Evolutionary conservation across 1,140 invertebrate species (phyloP).

Genomic region (Diachasmimorpha longicaudata): DNA sequence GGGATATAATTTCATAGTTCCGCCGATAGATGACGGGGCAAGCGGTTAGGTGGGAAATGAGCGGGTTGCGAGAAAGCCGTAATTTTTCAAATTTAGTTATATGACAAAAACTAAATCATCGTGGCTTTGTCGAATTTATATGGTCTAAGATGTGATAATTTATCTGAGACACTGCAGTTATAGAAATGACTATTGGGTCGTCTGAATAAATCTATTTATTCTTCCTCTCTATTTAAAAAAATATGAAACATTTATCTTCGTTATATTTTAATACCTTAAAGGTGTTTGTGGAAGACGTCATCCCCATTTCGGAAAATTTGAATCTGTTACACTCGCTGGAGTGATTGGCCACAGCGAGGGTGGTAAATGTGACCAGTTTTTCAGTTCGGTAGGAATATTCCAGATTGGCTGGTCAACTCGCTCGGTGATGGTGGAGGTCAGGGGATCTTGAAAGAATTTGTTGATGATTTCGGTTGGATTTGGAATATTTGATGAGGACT

Average conservation of each 20-base stretch:
- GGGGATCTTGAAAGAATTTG: conserved; percentile 44
- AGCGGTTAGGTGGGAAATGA: background rate
- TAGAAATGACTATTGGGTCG: background rate
- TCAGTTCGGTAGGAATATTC: conserved; percentile 62
- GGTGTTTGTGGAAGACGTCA: background rate
- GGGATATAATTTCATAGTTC: background rate
- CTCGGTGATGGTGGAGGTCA: conserved; percentile 22
- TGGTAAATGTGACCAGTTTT: conserved; percentile 64
- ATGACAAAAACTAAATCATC: too few species aligned
- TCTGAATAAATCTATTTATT: background rate
- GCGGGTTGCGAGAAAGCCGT: too few species aligned
- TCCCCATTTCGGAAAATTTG: conserved; percentile 44
- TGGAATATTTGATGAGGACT: conserved; percentile 25
- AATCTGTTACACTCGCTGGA: conserved; percentile 60
- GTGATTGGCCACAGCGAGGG: conserved; percentile 67
- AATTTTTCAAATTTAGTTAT: too few species aligned
- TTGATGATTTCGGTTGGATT: conserved; percentile 41
- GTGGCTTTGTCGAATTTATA: too few species aligned
- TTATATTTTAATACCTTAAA: background rate
- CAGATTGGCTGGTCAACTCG: conserved; percentile 52
- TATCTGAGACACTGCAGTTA: too few species aligned
- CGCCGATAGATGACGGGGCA: background rate
- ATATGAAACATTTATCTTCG: background rate
- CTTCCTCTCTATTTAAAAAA: background rate
- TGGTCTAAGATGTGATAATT: too few species aligned